These are phyloP conservation scores for Callionymus lyra DNA, from an alignment of 2,113 vertebrate genomes.

Conservation along the genomic window DNA sequence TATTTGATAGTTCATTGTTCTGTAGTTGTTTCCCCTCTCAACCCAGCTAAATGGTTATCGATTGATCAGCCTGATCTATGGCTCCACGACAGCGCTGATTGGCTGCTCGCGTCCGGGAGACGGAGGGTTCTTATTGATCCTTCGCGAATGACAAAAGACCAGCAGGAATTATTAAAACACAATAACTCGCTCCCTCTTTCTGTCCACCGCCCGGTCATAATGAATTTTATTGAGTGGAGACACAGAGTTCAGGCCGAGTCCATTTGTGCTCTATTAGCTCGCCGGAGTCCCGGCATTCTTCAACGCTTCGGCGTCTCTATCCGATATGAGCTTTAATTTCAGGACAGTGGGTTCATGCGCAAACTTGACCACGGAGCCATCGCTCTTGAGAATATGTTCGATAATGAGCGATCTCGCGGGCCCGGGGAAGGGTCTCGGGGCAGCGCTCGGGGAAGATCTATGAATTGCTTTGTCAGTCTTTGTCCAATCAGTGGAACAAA, in stretches of 20 bases:
- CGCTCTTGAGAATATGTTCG: slow-evolving; percentile 23
- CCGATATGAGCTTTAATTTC: slow-evolving; percentile 5
- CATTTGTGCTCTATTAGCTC: slow-evolving; percentile 49
- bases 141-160: slow-evolving; percentile 53
- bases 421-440: slow-evolving; percentile 11
- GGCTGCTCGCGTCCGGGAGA: slow-evolving; percentile 45
- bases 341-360: slow-evolving; percentile 24
- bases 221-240: slow-evolving; percentile 60
- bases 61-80: slow-evolving; percentile 64
- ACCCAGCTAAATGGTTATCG: slow-evolving; percentile 62
- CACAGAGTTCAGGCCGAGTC: slow-evolving; percentile 51
- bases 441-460: slow-evolving; percentile 6
- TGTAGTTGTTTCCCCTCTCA: slow-evolving; percentile 58
- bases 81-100: slow-evolving; percentile 51
- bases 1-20: slow-evolving; percentile 59
- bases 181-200: slow-evolving; percentile 32
- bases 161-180: slow-evolving; percentile 65
- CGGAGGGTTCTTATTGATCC: slow-evolving; percentile 50
- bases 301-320: not conserved
- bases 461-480: slow-evolving; percentile 8
- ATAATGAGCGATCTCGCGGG: slow-evolving; percentile 15
- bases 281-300: slow-evolving; percentile 43
- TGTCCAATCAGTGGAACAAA: slow-evolving; percentile 19
- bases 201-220: slow-evolving; percentile 37
- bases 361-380: slow-evolving; percentile 20